phyloP scores from a whole-genome alignment of 2,888 invertebrate genomes.

The Pandemis heparana region DNA sequence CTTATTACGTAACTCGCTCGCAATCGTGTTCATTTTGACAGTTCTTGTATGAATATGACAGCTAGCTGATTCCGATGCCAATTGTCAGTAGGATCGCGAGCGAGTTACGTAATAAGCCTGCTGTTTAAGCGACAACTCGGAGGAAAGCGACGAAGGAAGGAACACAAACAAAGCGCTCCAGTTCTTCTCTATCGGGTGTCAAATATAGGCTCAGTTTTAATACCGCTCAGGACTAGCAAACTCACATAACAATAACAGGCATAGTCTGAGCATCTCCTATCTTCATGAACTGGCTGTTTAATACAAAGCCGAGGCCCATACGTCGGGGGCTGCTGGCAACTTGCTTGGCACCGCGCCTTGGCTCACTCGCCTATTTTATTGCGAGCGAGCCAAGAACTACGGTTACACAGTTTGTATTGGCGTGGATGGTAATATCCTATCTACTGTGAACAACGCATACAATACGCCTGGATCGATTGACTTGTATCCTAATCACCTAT shows the following conservation, averaged over 20 bases:
- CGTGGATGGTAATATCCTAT: conserved; percentile 32
- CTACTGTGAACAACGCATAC: conserved; percentile 24
- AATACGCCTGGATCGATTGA: neutral
- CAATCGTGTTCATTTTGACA: no score
- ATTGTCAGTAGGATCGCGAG: no score
- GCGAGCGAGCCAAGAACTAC: conserved; percentile 70
- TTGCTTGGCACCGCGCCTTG: conserved; percentile 75
- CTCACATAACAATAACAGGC: conserved; percentile 6
- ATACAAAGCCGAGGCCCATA: conserved; percentile 27
- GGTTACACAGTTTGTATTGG: conserved; percentile 65
- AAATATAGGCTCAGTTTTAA: neutral
- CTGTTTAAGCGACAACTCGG: no score
- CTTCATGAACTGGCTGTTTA: conserved; percentile 22
- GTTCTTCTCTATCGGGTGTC: neutral
- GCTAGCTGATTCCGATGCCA: no score
- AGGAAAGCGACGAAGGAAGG: no score
- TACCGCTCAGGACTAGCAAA: neutral
- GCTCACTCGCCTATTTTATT: conserved; percentile 70
- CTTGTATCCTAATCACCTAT: neutral
- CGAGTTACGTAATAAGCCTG: no score
- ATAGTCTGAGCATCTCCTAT: conserved; percentile 1
- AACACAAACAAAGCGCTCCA: no score
- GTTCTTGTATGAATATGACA: no score
- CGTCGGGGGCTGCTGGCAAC: conserved; percentile 52
- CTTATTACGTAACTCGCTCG: no score